Evolutionary conservation across 2,888 invertebrate genomes (phyloP), one percentile per base, ranked within the genome.

Genomic region (Watsonalla cultraria): DNA sequence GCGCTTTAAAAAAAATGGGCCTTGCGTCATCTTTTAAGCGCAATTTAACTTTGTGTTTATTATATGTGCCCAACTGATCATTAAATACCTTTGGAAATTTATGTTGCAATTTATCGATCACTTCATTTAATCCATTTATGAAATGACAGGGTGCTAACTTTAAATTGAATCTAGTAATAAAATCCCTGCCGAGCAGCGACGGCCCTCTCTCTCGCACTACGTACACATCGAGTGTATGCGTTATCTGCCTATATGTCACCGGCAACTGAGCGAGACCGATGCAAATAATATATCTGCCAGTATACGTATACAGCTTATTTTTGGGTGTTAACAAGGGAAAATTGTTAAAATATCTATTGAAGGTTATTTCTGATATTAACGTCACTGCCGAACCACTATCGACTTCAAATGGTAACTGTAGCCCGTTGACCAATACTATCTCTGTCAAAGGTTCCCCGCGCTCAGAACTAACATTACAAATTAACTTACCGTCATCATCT

Each of bases 141-240:
- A 45, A 62, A 51, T 59, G 46, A 24, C 56, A 14, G 0, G 61
- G 56, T 5, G 45, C 5, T 7, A 65, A 39, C 42, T 62, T 46
- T 48, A 70, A 58, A 0, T 57, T 51, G 45, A 62, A 64, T 24
- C 11, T 8, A 0, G 54, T 48, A n/a, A 66, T 61, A 51, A 62
- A 62, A 24, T 24, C 24, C 24, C 24, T 24, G 24, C 24, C 24
- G 24, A 24, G 24, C 24, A 24, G 24, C 24, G 65, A 61, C 6
- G 65, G 64, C 0, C 65, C 67, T 8, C 66, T 66, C 46, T 61
- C 53, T 0, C 56, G 57, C 0, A 70, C 57, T 0, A 70, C 62
- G 33, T 60, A 58, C 0, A 65, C 46, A 42, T 55, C 45, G 0
- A 68, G 47, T 0, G 9, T 6, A n/a, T 54, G 58, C 7, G 60